A percentile compares a stretch with the other conserved stretches of the same genome.
These are phyloP conservation scores for Aptenodytes forsteri DNA, from an alignment of 2,113 vertebrate species.

Conservation along the genomic window DNA sequence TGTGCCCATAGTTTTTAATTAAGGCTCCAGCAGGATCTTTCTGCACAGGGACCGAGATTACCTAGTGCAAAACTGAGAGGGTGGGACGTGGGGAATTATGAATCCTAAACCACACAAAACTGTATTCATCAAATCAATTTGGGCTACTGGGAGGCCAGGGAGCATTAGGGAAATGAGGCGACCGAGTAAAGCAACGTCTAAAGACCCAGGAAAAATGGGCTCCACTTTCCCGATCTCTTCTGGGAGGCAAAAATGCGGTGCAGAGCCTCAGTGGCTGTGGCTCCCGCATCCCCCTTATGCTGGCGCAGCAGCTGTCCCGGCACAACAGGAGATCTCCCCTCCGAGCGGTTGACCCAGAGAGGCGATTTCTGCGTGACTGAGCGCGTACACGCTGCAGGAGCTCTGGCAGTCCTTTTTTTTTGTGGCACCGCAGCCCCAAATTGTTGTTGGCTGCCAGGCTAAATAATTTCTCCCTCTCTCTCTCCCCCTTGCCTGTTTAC, in stretches of 20 bases:
- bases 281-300: neutral
- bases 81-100: neutral
- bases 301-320: neutral
- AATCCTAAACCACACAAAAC: neutral
- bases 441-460: neutral
- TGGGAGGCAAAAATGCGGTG: accelerated
- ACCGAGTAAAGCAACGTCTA: neutral
- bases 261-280: neutral
- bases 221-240: neutral
- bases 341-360: neutral
- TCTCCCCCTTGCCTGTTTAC: neutral
- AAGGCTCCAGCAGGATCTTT: neutral
- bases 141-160: neutral
- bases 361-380: neutral
- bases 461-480: neutral
- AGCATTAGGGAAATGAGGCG: constrained; percentile 14
- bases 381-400: neutral
- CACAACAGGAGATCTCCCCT: neutral
- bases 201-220: neutral
- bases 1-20: constrained; percentile 15
- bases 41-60: neutral
- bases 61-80: neutral
- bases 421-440: neutral
- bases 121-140: constrained; percentile 12
- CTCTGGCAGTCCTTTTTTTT: neutral